Percentiles rank a stretch among this genome's conserved stretches.
These are phyloP conservation scores for Corvus cornix DNA, from an alignment of 2,113 vertebrate species.

Conservation along the genomic window DNA sequence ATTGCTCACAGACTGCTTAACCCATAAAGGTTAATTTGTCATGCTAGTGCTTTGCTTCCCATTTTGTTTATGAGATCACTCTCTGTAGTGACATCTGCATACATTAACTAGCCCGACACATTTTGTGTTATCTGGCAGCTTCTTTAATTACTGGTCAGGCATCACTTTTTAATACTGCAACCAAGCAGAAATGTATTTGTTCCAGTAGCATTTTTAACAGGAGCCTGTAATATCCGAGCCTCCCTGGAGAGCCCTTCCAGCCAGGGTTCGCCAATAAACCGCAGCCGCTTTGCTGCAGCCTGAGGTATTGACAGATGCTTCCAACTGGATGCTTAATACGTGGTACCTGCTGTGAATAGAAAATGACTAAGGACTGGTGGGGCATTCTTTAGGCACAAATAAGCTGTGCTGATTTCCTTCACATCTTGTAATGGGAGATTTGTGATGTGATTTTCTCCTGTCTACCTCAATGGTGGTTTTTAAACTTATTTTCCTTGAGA, in stretches of 20 bases:
- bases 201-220: slow-evolving; percentile 48
- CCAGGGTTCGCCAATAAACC: slow-evolving; percentile 42
- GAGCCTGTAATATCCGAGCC: slow-evolving; percentile 20
- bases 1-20: slow-evolving; percentile 18
- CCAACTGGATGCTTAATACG: not conserved
- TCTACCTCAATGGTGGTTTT: not conserved
- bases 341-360: slow-evolving; percentile 52
- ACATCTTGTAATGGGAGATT: not conserved
- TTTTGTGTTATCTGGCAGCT: slow-evolving; percentile 44
- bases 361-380: slow-evolving; percentile 12
- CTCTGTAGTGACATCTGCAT: slow-evolving; percentile 50
- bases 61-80: slow-evolving; percentile 30
- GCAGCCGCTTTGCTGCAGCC: slow-evolving; percentile 39
- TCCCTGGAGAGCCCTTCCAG: slow-evolving; percentile 56
- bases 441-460: not conserved
- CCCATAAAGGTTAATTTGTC: slow-evolving; percentile 49
- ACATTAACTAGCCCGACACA: slow-evolving; percentile 11
- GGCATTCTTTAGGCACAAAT: not conserved
- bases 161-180: slow-evolving; percentile 59
- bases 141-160: slow-evolving; percentile 60
- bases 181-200: slow-evolving; percentile 56
- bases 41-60: slow-evolving; percentile 26
- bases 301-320: slow-evolving; percentile 69
- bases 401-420: not conserved
- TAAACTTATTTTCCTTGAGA: not conserved